Evolutionary conservation across 2,113 vertebrate species (phyloP), one percentile per base, ranked within the genome.

Genomic region (Rattus norvegicus): DNA sequence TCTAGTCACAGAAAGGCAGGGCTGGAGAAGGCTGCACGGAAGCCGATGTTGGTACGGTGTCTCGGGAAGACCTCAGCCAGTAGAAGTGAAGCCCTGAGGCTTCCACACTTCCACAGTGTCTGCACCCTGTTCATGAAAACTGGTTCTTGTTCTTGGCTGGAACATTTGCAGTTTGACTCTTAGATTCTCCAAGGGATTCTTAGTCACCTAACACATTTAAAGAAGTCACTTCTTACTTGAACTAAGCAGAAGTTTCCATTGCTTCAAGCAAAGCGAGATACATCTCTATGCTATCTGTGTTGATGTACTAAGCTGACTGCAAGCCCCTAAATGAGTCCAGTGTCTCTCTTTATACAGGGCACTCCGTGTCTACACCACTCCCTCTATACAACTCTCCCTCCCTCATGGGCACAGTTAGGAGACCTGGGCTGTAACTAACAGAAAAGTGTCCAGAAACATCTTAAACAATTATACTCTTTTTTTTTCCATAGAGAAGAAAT

Each of bases 111-210:
- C 39, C 9, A 0, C 16, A 33, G 70, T 19, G 12, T 52, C 52
- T 75, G 33, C 10, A 6, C 91, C 54, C 11, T 80, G 19, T 79
- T n/a, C 77, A 77, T 59, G 26, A 72, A 83, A 65, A 9, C 75
- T 47, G 20, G 24, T 36, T 65, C 7, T 39, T 80, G 67, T 33
- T 79, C 20, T 85, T 56, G 36, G 8, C 26, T 79, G 43, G 56
- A 95, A 81, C 1, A 61, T 91, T 94, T 93, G n/a, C 52, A 69
- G 28, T 56, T 88, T 75, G 59, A 77, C n/a, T 89, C 26, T 93
- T 52, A 91, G 72, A 89, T 2, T 16, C 39, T 76, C 47, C 26
- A 54, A 73, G 39, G 75, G 28, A 93, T 59, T 72, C 54, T 92
- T 81, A 20, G 70, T 56, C 39, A 88, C 22, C 54, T 59, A 67